Conservation (phyloP, 2,113 vertebrate species). For the Oxyura jamaicensis region DNA sequence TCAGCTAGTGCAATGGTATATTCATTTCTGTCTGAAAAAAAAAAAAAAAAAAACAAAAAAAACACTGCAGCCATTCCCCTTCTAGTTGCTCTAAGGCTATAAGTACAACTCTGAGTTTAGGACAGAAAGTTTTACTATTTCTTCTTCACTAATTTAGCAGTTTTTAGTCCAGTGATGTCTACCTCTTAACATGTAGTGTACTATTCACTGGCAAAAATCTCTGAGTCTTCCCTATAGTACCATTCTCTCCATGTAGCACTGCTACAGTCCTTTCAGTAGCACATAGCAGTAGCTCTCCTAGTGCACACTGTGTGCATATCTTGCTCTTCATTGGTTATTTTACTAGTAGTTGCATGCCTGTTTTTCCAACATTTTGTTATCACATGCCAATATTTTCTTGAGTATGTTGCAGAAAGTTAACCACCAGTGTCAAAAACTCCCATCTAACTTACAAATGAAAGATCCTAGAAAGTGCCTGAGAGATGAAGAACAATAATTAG, state of each 20-base stretch:
- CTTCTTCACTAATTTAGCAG: not conserved
- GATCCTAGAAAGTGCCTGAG: not conserved
- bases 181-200: not conserved
- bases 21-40: not conserved
- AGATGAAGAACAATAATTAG: not conserved
- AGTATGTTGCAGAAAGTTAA: not conserved
- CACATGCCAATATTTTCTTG: not conserved
- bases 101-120: not conserved
- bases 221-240: not conserved
- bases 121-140: not conserved
- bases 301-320: not conserved
- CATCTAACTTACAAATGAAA: not conserved
- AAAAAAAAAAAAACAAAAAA: fast-evolving
- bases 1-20: not conserved
- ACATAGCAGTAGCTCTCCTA: not conserved
- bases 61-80: fast-evolving
- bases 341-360: not conserved
- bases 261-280: not conserved
- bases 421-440: not conserved
- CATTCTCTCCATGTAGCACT: not conserved
- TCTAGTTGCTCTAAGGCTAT: not conserved
- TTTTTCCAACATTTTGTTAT: not conserved
- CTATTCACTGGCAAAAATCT: not conserved
- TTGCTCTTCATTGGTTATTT: not conserved
- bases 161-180: not conserved